Percentiles rank a stretch among this genome's conserved stretches.
phyloP scores from a whole-genome alignment of 2,797 vertebrate species.

The Leptatherina wallacei region DNA sequence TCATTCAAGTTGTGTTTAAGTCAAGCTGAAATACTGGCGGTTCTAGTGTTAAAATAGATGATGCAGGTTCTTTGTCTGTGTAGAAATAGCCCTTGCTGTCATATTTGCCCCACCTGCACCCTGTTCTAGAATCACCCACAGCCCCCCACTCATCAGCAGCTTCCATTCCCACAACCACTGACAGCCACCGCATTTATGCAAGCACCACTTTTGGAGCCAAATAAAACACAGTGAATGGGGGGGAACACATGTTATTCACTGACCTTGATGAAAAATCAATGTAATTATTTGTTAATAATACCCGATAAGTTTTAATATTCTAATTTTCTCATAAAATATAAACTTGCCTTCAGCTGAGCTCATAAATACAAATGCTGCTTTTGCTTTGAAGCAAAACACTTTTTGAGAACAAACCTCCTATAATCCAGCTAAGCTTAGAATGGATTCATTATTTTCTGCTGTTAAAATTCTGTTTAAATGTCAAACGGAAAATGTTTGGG shows the following conservation, averaged over 20 bases:
- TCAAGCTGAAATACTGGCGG: constrained; percentile 51
- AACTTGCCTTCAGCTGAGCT: constrained; percentile 7
- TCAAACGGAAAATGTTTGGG: constrained; percentile 14
- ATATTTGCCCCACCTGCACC: constrained; percentile 49
- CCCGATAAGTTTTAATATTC: constrained; percentile 13
- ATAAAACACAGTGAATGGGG: constrained; percentile 12
- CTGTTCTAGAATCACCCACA: constrained; percentile 55
- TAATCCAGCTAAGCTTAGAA: background rate
- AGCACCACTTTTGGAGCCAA: constrained; percentile 52
- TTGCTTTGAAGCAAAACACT: constrained; percentile 11
- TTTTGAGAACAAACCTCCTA: constrained; percentile 15
- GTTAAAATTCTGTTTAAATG: constrained; percentile 1
- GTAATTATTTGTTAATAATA: constrained; percentile 32
- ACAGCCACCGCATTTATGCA: constrained; percentile 57
- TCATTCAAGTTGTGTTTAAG: constrained; percentile 49
- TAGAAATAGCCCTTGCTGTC: constrained; percentile 59
- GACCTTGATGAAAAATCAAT: constrained; percentile 9
- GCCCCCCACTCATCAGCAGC: constrained; percentile 38
- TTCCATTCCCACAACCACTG: constrained; percentile 66
- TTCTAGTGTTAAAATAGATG: constrained; percentile 47
- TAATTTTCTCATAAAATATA: constrained; percentile 7
- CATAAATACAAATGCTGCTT: constrained; percentile 8
- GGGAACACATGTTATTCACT: constrained; percentile 12
- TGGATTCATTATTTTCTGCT: background rate
- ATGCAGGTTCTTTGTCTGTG: constrained; percentile 67